Conservation (phyloP, 53 echinoderm and acorn worm species). For the Stichopus horrens region DNA sequence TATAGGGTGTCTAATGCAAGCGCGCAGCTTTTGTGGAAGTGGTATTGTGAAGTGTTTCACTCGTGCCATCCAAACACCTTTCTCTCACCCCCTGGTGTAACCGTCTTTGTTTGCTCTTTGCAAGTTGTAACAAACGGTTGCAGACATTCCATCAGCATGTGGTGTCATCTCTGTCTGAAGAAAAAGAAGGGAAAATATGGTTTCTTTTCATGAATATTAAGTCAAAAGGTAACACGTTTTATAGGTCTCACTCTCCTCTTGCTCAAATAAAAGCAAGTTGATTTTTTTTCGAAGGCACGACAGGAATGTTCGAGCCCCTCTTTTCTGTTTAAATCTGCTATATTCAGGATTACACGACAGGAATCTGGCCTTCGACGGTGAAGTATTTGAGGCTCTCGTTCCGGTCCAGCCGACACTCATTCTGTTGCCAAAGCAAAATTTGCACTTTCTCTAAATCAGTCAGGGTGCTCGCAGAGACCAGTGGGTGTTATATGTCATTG, state of each 20-base stretch:
- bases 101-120: conserved; percentile 2
- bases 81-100: background rate
- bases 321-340: too few relatives aligned
- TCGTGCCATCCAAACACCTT: conserved; percentile 4
- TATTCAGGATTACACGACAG: too few relatives aligned
- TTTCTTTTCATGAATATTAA: background rate
- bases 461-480: too few relatives aligned
- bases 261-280: too few relatives aligned
- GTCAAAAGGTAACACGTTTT: background rate
- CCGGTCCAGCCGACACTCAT: too few relatives aligned
- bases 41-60: background rate
- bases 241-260: background rate
- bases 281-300: too few relatives aligned
- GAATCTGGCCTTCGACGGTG: too few relatives aligned
- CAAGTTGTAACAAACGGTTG: conserved; percentile 14
- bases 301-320: too few relatives aligned
- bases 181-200: background rate
- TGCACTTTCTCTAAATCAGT: too few relatives aligned
- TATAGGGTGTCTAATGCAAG: conserved; percentile 6
- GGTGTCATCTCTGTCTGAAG: conserved; percentile 1
- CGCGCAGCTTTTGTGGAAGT: background rate
- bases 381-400: too few relatives aligned
- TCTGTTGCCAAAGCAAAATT: too few relatives aligned
- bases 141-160: conserved; percentile 1
- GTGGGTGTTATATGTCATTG: too few relatives aligned